phyloP scores from a whole-genome alignment of 2,888 invertebrate species.

The Ashinkailepas kermadecensis region DNA sequence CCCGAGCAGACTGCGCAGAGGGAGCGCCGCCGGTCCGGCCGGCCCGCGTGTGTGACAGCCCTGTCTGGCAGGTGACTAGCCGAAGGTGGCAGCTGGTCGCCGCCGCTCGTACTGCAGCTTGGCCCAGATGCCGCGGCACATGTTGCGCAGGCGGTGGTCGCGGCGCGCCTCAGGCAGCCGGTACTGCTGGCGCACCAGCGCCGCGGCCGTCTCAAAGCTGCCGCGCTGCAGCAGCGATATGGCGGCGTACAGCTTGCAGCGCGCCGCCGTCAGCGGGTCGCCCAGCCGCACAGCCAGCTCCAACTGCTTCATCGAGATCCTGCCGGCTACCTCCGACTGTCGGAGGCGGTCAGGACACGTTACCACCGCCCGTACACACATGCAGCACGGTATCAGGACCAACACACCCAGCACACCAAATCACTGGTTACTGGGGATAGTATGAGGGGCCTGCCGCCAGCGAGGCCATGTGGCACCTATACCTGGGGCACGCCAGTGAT shows the following conservation, averaged over 20 bases:
- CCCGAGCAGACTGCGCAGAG: too few relatives aligned
- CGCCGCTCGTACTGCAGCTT: slow-evolving; percentile 55
- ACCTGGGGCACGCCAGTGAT: too few relatives aligned
- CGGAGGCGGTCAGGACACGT: slow-evolving; percentile 49
- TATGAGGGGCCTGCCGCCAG: too few relatives aligned
- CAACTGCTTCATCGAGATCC: slow-evolving; percentile 76
- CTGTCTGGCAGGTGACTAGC: too few relatives aligned
- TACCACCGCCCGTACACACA: too few relatives aligned
- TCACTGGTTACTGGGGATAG: too few relatives aligned
- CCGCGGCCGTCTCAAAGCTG: slow-evolving; percentile 54
- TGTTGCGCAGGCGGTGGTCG: slow-evolving; percentile 52
- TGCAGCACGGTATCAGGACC: too few relatives aligned
- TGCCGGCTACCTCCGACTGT: slow-evolving; percentile 66
- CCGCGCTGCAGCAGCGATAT: slow-evolving; percentile 80
- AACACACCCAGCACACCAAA: too few relatives aligned
- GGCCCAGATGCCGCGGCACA: slow-evolving; percentile 82
- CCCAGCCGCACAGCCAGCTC: slow-evolving; percentile 68
- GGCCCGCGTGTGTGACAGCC: too few relatives aligned
- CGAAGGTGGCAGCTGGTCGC: neutral
- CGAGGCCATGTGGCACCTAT: too few relatives aligned
- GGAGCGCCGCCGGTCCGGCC: too few relatives aligned
- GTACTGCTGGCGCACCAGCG: slow-evolving; percentile 43
- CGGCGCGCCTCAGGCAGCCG: slow-evolving; percentile 25
- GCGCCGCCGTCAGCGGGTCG: slow-evolving; percentile 68
- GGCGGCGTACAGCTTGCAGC: slow-evolving; percentile 79